phyloP scores from a whole-genome alignment of 2,888 invertebrate species.

The Hemaris fuciformis region DNA sequence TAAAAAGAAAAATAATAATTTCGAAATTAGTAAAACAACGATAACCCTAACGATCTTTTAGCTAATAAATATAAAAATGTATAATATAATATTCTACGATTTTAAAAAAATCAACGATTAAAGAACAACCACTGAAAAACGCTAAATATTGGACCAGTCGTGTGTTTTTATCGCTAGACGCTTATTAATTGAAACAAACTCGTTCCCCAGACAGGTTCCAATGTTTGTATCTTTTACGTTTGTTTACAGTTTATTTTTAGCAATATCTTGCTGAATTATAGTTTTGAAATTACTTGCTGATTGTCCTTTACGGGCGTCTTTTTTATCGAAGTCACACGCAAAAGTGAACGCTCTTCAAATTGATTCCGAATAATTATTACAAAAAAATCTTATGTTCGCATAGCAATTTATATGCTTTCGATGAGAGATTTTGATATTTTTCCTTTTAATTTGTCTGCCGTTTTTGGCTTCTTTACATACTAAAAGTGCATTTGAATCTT shows the following conservation, averaged over 20 bases:
- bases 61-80: too few species aligned
- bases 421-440: background rate
- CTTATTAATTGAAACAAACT: slow-evolving; percentile 33
- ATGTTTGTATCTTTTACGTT: slow-evolving; percentile 56
- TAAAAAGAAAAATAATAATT: too few species aligned
- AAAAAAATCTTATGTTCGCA: background rate
- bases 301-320: slow-evolving; percentile 31
- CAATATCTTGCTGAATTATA: slow-evolving; percentile 48
- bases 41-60: too few species aligned
- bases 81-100: too few species aligned
- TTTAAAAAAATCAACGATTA: too few species aligned
- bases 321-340: slow-evolving; percentile 16
- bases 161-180: slow-evolving; percentile 23
- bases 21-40: too few species aligned
- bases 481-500: too few species aligned
- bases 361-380: slow-evolving; percentile 7
- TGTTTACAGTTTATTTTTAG: slow-evolving; percentile 70
- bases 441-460: background rate
- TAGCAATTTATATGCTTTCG: background rate
- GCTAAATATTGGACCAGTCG: background rate
- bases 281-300: slow-evolving; percentile 33
- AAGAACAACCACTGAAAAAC: too few species aligned
- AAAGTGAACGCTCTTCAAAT: slow-evolving; percentile 16
- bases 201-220: slow-evolving; percentile 49
- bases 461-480: too few species aligned